Evolutionary conservation across 2,888 invertebrate species (phyloP), one percentile per base, ranked within the genome.

Genomic region (Amaurobius ferox): DNA sequence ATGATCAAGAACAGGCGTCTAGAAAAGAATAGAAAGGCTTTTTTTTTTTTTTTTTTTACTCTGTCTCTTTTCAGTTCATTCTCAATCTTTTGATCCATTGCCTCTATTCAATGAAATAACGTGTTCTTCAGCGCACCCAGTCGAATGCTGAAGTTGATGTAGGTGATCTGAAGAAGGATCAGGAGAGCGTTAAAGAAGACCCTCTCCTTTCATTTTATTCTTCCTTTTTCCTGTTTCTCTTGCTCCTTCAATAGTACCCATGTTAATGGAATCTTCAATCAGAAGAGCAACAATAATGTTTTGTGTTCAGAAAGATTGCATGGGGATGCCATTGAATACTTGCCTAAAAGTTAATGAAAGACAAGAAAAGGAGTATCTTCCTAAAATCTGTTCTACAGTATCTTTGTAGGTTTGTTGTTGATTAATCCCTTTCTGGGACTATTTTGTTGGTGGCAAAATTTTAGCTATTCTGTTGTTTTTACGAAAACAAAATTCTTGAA

Each of bases 11-110:
- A 44, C 83, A 77, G 77, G 77, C 71, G 71, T 64, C 77, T 72
- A 66, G 66, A 62, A 76, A 81, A 81, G 28, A 64, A 81, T 16
- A 48, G 55, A 48, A 64, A 64, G 68, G 19, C 32, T 35, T 61
- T 66, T 1, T 40, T 72, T 48, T 23, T 83, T 68, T 70, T 64
- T 72, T 48, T 23, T 83, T 68, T 70, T 64, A 19, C 32, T 81
- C 48, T 67, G 44, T 79, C 67, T 79, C 48, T 48, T 62, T 83
- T 83, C 76, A 70, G 76, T 76, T 73, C 67, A 73, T 73, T 80
- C 80, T 30, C 66, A 80, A 81, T 81, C 81, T 81, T 55, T 74
- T 71, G 77, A 76, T 66, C 76, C 77, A 77, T 83, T 83, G 83
- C 77, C 71, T 76, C 55, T 44, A 30, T 72, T 71, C 71, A 30